Percentiles rank a stretch among this genome's conserved stretches.
phyloP scores from a whole-genome alignment of 1,140 invertebrate species.

The Pseudomyrmex concolor region DNA sequence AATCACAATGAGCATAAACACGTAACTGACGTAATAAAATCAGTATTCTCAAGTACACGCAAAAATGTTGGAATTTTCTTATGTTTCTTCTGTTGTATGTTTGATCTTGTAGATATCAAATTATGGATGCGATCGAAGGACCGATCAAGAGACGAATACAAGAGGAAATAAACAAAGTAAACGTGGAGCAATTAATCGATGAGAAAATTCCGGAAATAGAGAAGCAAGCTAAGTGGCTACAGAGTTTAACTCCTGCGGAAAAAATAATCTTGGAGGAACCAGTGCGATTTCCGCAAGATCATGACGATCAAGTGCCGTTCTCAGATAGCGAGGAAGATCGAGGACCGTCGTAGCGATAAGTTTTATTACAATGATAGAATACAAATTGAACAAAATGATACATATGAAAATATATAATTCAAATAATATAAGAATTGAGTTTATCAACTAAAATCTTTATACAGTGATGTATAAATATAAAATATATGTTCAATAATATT shows the following conservation, averaged over 20 bases:
- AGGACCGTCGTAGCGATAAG: slow-evolving; percentile 77
- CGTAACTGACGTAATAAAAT: background rate
- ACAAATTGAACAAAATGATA: background rate
- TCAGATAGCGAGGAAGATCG: slow-evolving; percentile 83
- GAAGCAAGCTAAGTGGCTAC: slow-evolving; percentile 83
- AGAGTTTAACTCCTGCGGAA: slow-evolving; percentile 74
- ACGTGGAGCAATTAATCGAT: slow-evolving; percentile 90
- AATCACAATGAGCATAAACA: slow-evolving; percentile 27
- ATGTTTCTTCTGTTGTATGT: background rate
- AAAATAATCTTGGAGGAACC: slow-evolving; percentile 76
- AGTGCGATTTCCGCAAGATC: slow-evolving; percentile 46
- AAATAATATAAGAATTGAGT: too few relatives aligned
- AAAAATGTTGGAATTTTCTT: background rate
- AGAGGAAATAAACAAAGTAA: slow-evolving; percentile 89
- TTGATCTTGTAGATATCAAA: slow-evolving; percentile 87
- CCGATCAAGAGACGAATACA: slow-evolving; percentile 89
- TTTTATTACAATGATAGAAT: background rate
- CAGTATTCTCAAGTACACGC: background rate
- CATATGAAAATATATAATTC: background rate
- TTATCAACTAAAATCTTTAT: too few relatives aligned
- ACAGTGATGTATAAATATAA: too few relatives aligned
- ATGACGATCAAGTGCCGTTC: slow-evolving; percentile 77
- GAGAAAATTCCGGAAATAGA: slow-evolving; percentile 88
- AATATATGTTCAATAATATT: too few relatives aligned
- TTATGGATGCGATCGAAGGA: slow-evolving; percentile 92